These are phyloP conservation scores for Gallinago paraguaiae DNA, from an alignment of 2,113 vertebrate genomes.

Conservation along the genomic window DNA sequence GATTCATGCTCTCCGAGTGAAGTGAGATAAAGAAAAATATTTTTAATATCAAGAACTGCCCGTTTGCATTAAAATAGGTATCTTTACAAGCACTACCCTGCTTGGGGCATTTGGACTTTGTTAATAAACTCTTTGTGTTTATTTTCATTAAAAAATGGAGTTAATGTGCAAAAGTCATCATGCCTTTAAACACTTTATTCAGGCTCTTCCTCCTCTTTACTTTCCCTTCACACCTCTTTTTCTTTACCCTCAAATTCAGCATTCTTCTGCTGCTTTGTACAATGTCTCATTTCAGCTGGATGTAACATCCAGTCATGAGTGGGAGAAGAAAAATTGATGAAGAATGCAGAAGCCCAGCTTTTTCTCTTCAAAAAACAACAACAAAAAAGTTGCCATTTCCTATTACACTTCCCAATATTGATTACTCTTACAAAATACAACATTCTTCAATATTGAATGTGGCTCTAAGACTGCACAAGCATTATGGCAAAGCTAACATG, in stretches of 20 bases:
- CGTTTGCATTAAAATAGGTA: neutral
- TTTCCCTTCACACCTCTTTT: neutral
- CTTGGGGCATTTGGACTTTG: neutral
- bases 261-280: neutral
- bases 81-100: neutral
- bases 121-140: neutral
- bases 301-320: neutral
- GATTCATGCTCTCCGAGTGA: fast-evolving
- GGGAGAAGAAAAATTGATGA: neutral
- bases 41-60: neutral
- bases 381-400: neutral
- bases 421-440: neutral
- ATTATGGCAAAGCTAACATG: neutral
- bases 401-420: neutral
- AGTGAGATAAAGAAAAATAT: neutral
- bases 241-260: neutral
- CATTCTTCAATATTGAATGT: neutral
- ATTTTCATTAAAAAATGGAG: neutral
- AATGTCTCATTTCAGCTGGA: neutral
- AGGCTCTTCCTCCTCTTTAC: neutral
- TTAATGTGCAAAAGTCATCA: neutral
- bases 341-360: neutral
- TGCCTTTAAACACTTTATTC: neutral
- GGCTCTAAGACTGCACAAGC: neutral
- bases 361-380: neutral